Conservation (phyloP, 2,113 vertebrate species). For the Mustela nigripes region DNA sequence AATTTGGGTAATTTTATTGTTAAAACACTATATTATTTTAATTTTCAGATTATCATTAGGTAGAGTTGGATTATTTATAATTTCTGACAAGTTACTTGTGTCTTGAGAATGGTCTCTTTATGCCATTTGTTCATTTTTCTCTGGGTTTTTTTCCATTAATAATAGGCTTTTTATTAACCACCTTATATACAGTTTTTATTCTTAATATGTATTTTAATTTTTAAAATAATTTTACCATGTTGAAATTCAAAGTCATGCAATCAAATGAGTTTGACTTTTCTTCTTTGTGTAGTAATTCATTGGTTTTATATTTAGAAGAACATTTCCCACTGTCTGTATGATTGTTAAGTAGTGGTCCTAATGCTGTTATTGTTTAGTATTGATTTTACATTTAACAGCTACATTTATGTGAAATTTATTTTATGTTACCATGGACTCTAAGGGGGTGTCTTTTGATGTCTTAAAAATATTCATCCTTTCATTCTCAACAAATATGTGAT, state of each 20-base stretch:
- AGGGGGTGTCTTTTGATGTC: neutral
- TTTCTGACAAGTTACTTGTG: neutral
- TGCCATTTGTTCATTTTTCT: neutral
- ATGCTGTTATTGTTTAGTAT: neutral
- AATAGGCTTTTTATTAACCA: neutral
- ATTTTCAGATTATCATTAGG: neutral
- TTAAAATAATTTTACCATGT: neutral
- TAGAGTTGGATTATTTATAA: neutral
- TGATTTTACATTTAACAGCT: neutral
- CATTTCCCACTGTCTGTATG: neutral
- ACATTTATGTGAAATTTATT: neutral
- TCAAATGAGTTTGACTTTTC: neutral
- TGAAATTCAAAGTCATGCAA: neutral
- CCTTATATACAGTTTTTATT: neutral
- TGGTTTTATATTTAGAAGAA: neutral
- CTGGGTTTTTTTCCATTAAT: neutral
- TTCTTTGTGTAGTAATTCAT: neutral
- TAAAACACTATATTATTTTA: neutral
- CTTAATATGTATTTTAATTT: neutral
- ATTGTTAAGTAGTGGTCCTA: constrained; percentile 9
- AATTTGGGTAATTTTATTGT: neutral
- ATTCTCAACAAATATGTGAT: neutral
- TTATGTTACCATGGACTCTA: neutral
- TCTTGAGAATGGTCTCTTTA: neutral
- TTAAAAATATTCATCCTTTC: neutral